Base-by-base conservation (phyloP, 2,797 vertebrate species). In the Mormyrops boulengeri region DNA sequence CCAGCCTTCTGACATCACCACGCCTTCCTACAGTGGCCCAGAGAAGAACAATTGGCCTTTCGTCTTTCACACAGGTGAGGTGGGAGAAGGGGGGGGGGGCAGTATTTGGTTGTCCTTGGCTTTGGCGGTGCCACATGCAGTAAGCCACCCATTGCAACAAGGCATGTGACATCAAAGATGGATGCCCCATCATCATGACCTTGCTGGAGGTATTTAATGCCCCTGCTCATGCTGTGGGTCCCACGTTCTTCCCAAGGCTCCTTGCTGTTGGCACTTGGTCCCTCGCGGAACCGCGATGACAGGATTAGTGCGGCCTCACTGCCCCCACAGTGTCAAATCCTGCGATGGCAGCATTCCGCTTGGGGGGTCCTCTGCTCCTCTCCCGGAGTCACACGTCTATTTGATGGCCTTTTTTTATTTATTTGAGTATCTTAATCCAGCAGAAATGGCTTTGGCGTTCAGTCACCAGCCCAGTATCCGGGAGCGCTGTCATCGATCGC, bases 1-100 rank as follows among this genome's bases (percentile, higher is more conserved):
- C 3, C 82, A 90, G 38, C 30, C 69, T 0, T 89, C 91, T 1
- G 89, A 92, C 26, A 53, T 53, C 69, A 91, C 90, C 3, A 53
- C 90, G 6, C 89, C 7, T 0, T 93, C 93, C n/a, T 85, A 92
- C 9, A 80, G 80, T 26, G 62, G 85, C 19, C 91, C 90, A 12
- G 88, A 92, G 77, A 91, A 89, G 88, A 94, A 91, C 86, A 91
- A 88, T 60, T 92, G 92, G 91, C 92, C 93, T 5, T 93, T 94
- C 90, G 94, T 92, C 4, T 91, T 95, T 82, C 92, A 94, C 52
- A 94, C 94, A 53, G 95, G 95, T 96, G 89, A 94, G 94, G 88
- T 2, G 4, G 50, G 30, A 60, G 55, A 57, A 3, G 4, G 41
- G 14, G 4, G 19, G 14, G 11, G 34, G 82, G 44, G 19, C 5